phyloP scores from a whole-genome alignment of 2,888 invertebrate genomes.

The Polylopha cassiicola region DNA sequence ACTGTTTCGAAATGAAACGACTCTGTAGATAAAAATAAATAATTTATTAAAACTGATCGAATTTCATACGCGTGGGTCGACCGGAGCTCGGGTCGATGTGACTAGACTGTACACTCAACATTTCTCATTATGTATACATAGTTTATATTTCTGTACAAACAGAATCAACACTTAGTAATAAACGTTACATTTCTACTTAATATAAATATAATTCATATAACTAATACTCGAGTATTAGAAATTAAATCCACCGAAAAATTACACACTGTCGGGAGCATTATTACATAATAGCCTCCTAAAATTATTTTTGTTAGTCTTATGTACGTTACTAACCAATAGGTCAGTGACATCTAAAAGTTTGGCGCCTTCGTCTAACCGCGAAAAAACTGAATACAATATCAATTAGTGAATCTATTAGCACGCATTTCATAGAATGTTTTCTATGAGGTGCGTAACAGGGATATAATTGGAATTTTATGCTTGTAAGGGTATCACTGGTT shows the following conservation, averaged over 20 bases:
- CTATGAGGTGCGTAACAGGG: slow-evolving; percentile 4
- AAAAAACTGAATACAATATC: slow-evolving; percentile 25
- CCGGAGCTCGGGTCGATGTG: slow-evolving; percentile 71
- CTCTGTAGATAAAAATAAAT: slow-evolving; percentile 69
- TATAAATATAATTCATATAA: slow-evolving; percentile 67
- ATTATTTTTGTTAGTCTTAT: slow-evolving; percentile 71
- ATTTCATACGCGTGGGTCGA: slow-evolving; percentile 57
- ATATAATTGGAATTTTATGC: background rate
- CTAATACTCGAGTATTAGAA: slow-evolving; percentile 78
- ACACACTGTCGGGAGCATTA: slow-evolving; percentile 66
- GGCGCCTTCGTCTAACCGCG: slow-evolving; percentile 49
- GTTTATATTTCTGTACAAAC: slow-evolving; percentile 70
- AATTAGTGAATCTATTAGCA: background rate
- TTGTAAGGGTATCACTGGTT: slow-evolving; percentile 5
- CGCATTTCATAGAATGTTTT: too few relatives aligned
- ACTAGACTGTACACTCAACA: slow-evolving; percentile 77
- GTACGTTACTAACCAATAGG: slow-evolving; percentile 52
- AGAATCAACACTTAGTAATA: slow-evolving; percentile 73
- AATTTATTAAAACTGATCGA: slow-evolving; percentile 67
- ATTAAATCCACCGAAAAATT: slow-evolving; percentile 72
- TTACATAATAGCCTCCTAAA: slow-evolving; percentile 55
- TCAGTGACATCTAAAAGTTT: slow-evolving; percentile 39
- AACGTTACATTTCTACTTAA: slow-evolving; percentile 71
- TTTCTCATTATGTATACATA: slow-evolving; percentile 62
- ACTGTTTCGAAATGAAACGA: slow-evolving; percentile 40